Evolutionary conservation across 2,888 invertebrate species (phyloP), one percentile per base, ranked within the genome.

Genomic region (Leucoptera coffeella): DNA sequence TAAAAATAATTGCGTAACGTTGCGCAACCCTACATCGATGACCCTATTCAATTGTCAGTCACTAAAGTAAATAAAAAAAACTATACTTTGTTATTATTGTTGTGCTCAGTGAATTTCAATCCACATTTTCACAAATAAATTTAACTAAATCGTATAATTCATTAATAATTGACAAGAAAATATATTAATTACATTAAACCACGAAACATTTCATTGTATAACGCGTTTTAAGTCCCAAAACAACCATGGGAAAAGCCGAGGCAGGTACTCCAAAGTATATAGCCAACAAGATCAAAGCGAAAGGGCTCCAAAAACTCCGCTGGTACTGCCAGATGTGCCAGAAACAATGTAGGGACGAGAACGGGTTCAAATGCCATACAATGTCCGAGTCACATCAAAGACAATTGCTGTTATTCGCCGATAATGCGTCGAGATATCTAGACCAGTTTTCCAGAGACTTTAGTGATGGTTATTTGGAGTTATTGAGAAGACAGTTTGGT

Each of bases 291-390:
- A 95, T 96, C 59, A 99, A 99, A 65, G 88, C 97, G 0, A 99
- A 97, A 57, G 99, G 99, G 12, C 73, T 99, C 15, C 97, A 99
- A 52, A 99, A 99, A 60, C 60, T 99, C 30, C 78, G 95, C 39
- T 69, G 69, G 69, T 99, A 90, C 51, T 99, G 99, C 69, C 96
- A 99, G 62, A 97, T 99, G 96, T 99, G 99, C 69, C 87, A 95
- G 51, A 99, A 99, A 64, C 99, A 99, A 45, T 99, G 99, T 50
- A 75, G 99, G 7, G 99, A 99, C 54, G 95, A 95, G 55, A 99
- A 99, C 54, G 99, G 99, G 0, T 99, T 99, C 54, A 99, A 99
- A 55, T 99, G 99, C 62, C 99, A 99, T 49, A 91, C 92, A 0
- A 91, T 82, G 76, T 96, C 96, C 0, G 99, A 99, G 50, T 88